phyloP scores from a whole-genome alignment of 2,888 invertebrate species.

The Sericinus montela region DNA sequence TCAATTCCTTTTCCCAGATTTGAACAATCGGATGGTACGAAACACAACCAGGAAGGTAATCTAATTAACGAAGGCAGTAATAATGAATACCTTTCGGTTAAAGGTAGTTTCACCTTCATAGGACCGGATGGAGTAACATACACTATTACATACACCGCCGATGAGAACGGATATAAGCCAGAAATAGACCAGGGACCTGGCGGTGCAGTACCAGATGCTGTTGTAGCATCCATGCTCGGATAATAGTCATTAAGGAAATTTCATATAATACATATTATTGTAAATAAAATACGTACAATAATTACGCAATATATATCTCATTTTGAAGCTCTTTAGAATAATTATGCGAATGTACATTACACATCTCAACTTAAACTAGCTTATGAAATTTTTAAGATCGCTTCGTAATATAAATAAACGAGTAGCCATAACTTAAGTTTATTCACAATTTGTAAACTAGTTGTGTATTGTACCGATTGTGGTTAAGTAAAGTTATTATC shows the following conservation, averaged over 20 bases:
- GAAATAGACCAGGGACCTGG: constrained; percentile 17
- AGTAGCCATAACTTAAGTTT: too few species aligned
- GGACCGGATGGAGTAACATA: constrained; percentile 54
- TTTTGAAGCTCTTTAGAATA: too few species aligned
- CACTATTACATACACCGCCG: constrained; percentile 56
- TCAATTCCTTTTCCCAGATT: neutral
- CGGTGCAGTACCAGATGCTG: constrained; percentile 1
- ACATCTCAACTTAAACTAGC: too few species aligned
- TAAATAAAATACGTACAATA: too few species aligned
- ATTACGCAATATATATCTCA: too few species aligned
- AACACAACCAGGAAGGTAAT: constrained; percentile 48
- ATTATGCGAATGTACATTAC: too few species aligned
- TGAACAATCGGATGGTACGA: constrained; percentile 52
- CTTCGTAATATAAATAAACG: too few species aligned
- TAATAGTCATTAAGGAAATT: neutral
- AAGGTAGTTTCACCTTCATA: constrained; percentile 46
- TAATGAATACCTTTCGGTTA: constrained; percentile 53
- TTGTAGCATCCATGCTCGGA: constrained; percentile 15
- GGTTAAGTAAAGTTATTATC: too few species aligned
- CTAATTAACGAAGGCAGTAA: constrained; percentile 45
- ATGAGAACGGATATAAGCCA: constrained; percentile 63
- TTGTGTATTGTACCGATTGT: too few species aligned
- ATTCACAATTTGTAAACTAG: too few species aligned
- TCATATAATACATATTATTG: too few species aligned
- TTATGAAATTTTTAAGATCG: too few species aligned